Conservation (phyloP, 2,113 vertebrate genomes). For the Cinclus mexicanus region DNA sequence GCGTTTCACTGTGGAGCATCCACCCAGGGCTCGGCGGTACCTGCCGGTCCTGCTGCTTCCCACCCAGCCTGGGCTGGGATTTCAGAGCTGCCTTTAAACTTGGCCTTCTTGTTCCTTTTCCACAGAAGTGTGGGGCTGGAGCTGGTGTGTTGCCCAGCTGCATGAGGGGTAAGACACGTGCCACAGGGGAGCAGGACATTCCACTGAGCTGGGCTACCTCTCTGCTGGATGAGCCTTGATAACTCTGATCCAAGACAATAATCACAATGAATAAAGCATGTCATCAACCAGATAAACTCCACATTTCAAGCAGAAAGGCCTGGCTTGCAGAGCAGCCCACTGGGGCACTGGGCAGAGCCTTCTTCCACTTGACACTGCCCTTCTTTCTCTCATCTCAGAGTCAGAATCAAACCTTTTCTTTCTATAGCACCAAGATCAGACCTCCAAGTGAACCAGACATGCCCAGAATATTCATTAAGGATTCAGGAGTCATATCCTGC, state of each 20-base stretch:
- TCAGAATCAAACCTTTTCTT: background rate
- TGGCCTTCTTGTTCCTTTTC: background rate
- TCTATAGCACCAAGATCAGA: background rate
- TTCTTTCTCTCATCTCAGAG: background rate
- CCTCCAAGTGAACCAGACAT: background rate
- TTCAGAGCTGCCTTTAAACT: background rate
- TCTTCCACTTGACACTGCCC: background rate
- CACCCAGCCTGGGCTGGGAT: background rate
- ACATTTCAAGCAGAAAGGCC: background rate
- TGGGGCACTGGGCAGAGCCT: background rate
- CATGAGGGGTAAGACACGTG: accelerated
- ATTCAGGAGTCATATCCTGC: background rate
- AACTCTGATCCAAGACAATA: background rate
- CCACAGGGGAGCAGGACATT: background rate
- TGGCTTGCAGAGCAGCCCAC: background rate
- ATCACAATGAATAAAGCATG: background rate
- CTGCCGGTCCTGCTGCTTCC: background rate
- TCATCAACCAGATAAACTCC: background rate
- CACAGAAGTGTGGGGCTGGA: background rate
- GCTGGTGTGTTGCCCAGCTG: background rate
- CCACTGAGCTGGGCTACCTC: background rate
- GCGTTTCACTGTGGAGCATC: accelerated
- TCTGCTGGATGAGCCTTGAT: background rate
- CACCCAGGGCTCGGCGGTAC: background rate
- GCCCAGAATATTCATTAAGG: background rate